phyloP scores from a whole-genome alignment of 2,797 vertebrate species.

The Chaetophractus vellerosus region DNA sequence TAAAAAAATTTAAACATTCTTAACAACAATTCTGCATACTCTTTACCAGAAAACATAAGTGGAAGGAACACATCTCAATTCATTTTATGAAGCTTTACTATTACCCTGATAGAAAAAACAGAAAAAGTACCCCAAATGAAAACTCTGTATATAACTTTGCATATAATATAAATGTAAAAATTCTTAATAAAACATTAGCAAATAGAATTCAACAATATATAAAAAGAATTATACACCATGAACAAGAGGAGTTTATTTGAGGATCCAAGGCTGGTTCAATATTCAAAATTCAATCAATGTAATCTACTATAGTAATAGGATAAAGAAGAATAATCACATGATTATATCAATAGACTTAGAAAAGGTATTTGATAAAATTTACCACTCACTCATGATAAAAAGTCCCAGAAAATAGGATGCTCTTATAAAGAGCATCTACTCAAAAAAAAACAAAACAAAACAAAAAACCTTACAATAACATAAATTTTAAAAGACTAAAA shows the following conservation, averaged over 20 bases:
- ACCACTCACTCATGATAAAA: constrained; percentile 21
- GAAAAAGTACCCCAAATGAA: constrained; percentile 5
- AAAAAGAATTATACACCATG: too few relatives aligned
- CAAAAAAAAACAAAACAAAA: not conserved
- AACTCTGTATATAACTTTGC: not conserved
- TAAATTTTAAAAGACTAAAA: too few relatives aligned
- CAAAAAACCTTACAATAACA: too few relatives aligned
- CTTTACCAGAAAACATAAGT: too few relatives aligned
- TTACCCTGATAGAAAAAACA: not conserved
- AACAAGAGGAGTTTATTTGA: too few relatives aligned
- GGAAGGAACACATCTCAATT: not conserved
- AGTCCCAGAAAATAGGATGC: not conserved
- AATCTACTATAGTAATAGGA: too few relatives aligned
- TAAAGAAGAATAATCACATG: too few relatives aligned
- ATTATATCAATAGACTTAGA: not conserved
- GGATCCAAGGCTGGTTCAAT: too few relatives aligned
- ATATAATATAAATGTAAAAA: not conserved
- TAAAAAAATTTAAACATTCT: not conserved
- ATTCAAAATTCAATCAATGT: too few relatives aligned
- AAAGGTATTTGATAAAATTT: constrained; percentile 38
- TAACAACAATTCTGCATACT: too few relatives aligned
- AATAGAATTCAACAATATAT: too few relatives aligned
- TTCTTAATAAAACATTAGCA: constrained; percentile 42
- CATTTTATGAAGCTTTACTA: constrained; percentile 32
- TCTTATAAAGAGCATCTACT: not conserved